These are phyloP conservation scores for Heliconius aoede DNA, from an alignment of 2,888 invertebrate species.

Conservation along the genomic window DNA sequence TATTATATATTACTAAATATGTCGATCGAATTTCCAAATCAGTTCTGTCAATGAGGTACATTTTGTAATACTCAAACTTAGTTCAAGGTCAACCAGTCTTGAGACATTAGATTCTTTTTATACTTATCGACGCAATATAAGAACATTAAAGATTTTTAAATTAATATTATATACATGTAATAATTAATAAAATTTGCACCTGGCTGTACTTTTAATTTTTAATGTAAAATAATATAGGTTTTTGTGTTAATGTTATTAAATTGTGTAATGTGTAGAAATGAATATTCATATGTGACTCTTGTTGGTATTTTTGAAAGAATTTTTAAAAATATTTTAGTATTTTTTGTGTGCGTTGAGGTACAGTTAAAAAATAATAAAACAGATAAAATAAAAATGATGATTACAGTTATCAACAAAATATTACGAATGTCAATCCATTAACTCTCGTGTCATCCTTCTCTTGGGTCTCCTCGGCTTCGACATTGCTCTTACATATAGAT, in stretches of 20 bases:
- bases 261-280: background rate
- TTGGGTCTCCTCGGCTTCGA: too few species aligned
- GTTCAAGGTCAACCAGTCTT: conserved; percentile 41
- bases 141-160: background rate
- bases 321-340: background rate
- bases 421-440: too few species aligned
- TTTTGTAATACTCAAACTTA: conserved; percentile 34
- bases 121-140: background rate
- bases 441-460: too few species aligned
- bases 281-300: background rate
- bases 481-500: too few species aligned
- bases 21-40: conserved; percentile 27
- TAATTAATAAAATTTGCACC: background rate
- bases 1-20: too few species aligned
- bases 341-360: background rate
- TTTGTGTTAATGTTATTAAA: conserved; percentile 2
- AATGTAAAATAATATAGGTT: conserved; percentile 10
- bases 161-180: background rate
- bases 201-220: conserved; percentile 4
- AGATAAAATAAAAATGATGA: too few species aligned
- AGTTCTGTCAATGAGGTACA: conserved; percentile 21
- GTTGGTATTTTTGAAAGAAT: background rate
- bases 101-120: conserved; percentile 24
- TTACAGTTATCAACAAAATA: too few species aligned
- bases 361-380: background rate